Conservation (phyloP, 2,888 invertebrate genomes). For the Pandemis corylana region DNA sequence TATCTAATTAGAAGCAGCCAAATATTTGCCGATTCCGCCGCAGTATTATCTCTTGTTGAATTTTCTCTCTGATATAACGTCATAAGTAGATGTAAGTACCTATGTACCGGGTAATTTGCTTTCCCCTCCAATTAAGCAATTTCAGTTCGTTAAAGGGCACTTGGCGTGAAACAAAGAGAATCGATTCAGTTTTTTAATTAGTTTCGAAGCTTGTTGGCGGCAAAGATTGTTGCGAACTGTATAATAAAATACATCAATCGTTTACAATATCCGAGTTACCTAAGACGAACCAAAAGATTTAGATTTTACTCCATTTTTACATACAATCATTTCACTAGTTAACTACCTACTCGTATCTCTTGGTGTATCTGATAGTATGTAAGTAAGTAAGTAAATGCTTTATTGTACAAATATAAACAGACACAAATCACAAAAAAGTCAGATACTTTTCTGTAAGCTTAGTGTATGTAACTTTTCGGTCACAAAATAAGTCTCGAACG, state of each 20-base stretch:
- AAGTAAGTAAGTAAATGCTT: no score
- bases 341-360: no score
- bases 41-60: conserved; percentile 1
- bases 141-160: conserved; percentile 30
- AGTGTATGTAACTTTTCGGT: no score
- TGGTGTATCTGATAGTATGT: no score
- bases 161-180: conserved; percentile 29
- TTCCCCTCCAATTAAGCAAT: conserved; percentile 35
- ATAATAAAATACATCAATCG: not conserved
- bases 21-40: conserved; percentile 12
- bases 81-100: not conserved
- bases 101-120: not conserved
- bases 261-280: not conserved
- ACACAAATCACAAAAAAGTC: no score
- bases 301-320: no score
- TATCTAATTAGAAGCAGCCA: conserved; percentile 27
- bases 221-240: not conserved
- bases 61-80: not conserved
- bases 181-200: conserved; percentile 24
- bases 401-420: no score
- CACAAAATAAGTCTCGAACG: no score
- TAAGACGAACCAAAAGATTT: not conserved
- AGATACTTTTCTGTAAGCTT: no score
- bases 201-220: conserved; percentile 11
- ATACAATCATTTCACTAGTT: no score